Percentiles rank a stretch among this genome's conserved stretches.
phyloP scores from a whole-genome alignment of 92 coral and sea anemone species.

The Heliopora coerulea region DNA sequence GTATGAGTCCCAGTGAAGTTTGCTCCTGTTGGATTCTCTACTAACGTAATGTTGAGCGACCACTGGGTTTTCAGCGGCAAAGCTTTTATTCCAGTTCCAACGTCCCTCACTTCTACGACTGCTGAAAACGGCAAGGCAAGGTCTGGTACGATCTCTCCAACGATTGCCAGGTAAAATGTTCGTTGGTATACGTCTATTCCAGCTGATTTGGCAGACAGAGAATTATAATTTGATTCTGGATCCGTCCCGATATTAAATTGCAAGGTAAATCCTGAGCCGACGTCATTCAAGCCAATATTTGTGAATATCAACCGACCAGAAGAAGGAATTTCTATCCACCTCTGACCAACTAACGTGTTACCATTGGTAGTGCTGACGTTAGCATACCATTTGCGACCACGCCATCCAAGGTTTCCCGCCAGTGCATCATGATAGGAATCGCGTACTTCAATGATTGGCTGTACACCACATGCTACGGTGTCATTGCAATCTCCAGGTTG shows the following conservation, averaged over 20 bases:
- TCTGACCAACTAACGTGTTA: slow-evolving; percentile 26
- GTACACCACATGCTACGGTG: slow-evolving; percentile 83
- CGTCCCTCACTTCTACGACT: slow-evolving; percentile 72
- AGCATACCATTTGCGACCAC: slow-evolving; percentile 67
- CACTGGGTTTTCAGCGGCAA: slow-evolving; percentile 63
- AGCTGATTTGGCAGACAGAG: slow-evolving; percentile 62
- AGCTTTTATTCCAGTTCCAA: slow-evolving; percentile 72
- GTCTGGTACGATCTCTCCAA: slow-evolving; percentile 63
- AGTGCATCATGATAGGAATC: slow-evolving; percentile 58
- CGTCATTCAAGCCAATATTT: slow-evolving; percentile 59
- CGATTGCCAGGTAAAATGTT: slow-evolving; percentile 61
- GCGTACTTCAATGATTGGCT: slow-evolving; percentile 74
- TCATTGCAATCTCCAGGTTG: slow-evolving; percentile 90
- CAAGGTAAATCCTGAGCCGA: slow-evolving; percentile 54
- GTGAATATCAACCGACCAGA: slow-evolving; percentile 67
- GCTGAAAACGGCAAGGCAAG: slow-evolving; percentile 75
- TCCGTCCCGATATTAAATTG: slow-evolving; percentile 67
- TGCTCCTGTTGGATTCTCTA: slow-evolving; percentile 46
- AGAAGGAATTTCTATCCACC: slow-evolving; percentile 54
- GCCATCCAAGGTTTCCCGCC: slow-evolving; percentile 85
- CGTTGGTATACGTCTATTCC: slow-evolving; percentile 58
- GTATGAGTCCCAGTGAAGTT: slow-evolving; percentile 71
- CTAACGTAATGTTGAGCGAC: slow-evolving; percentile 61
- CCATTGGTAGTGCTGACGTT: slow-evolving; percentile 66
- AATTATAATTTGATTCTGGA: slow-evolving; percentile 74